phyloP scores from a whole-genome alignment of 2,888 invertebrate species.

The Torymus tubicola region DNA sequence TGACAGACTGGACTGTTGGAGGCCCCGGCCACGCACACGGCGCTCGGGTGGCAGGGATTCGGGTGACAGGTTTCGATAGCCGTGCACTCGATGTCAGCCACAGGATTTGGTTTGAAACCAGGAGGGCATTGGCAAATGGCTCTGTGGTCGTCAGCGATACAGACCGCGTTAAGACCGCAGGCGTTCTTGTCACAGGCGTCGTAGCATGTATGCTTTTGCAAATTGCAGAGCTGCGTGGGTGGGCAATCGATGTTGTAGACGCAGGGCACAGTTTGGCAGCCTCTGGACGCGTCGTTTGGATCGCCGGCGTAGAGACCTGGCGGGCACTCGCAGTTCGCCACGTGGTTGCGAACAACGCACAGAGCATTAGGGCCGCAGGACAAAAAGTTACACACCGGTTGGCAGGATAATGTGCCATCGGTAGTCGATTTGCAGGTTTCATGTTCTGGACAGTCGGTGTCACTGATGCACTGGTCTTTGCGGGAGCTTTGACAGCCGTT shows the following conservation, averaged over 20 bases:
- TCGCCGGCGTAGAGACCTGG: slow-evolving; percentile 91
- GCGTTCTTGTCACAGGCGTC: slow-evolving; percentile 89
- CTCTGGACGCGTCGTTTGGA: slow-evolving; percentile 85
- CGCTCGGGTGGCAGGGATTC: slow-evolving; percentile 89
- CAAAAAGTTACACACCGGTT: slow-evolving; percentile 86
- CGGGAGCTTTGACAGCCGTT: slow-evolving; percentile 87
- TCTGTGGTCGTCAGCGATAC: slow-evolving; percentile 90
- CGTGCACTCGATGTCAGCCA: slow-evolving; percentile 89
- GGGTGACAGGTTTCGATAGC: slow-evolving; percentile 85
- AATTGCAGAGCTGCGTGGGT: slow-evolving; percentile 87
- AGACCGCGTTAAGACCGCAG: slow-evolving; percentile 92
- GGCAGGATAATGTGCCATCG: slow-evolving; percentile 82
- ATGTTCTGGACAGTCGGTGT: slow-evolving; percentile 89
- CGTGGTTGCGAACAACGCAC: slow-evolving; percentile 93
- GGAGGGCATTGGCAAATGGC: slow-evolving; percentile 91
- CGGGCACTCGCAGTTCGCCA: slow-evolving; percentile 92
- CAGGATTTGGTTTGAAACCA: slow-evolving; percentile 87
- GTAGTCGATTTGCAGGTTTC: slow-evolving; percentile 84
- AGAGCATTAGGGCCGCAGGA: slow-evolving; percentile 91
- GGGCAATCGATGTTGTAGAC: slow-evolving; percentile 92
- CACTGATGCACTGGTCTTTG: slow-evolving; percentile 86
- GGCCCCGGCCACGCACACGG: slow-evolving; percentile 85
- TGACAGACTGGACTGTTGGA: slow-evolving; percentile 85
- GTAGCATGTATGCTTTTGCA: slow-evolving; percentile 88
- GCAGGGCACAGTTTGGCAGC: slow-evolving; percentile 89